phyloP scores from a whole-genome alignment of 2,888 invertebrate species.

The Vesta saturnalis region DNA sequence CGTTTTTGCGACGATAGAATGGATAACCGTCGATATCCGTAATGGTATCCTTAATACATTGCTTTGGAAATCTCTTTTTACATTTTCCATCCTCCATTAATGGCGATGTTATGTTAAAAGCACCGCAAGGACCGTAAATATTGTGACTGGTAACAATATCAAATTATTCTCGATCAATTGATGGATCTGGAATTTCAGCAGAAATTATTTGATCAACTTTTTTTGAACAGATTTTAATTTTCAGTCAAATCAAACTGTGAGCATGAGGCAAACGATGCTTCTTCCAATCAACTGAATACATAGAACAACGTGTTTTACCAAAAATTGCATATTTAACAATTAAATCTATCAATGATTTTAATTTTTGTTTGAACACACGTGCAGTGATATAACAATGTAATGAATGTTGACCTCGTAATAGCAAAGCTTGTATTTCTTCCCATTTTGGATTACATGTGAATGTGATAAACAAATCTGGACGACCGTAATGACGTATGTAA shows the following conservation, averaged over 20 bases:
- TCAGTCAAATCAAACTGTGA: constrained; percentile 29
- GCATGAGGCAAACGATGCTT: constrained; percentile 32
- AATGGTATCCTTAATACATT: neutral
- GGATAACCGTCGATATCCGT: constrained; percentile 48
- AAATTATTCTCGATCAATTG: constrained; percentile 43
- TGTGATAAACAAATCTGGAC: neutral
- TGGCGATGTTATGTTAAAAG: constrained; percentile 4
- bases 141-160: constrained; percentile 50
- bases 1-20: constrained; percentile 43
- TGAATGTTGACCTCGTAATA: neutral
- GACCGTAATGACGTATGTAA: neutral
- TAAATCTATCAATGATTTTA: neutral
- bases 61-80: constrained; percentile 43
- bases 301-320: constrained; percentile 30
- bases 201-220: constrained; percentile 52
- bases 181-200: constrained; percentile 53
- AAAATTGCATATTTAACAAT: neutral
- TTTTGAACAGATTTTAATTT: constrained; percentile 15
- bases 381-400: neutral
- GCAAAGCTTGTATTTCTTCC: neutral
- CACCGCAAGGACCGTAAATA: constrained; percentile 26
- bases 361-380: constrained; percentile 10
- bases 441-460: neutral
- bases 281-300: constrained; percentile 41
- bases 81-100: constrained; percentile 19